These are phyloP conservation scores for Abrostola tripartita DNA, from an alignment of 2,888 invertebrate species.

Conservation along the genomic window DNA sequence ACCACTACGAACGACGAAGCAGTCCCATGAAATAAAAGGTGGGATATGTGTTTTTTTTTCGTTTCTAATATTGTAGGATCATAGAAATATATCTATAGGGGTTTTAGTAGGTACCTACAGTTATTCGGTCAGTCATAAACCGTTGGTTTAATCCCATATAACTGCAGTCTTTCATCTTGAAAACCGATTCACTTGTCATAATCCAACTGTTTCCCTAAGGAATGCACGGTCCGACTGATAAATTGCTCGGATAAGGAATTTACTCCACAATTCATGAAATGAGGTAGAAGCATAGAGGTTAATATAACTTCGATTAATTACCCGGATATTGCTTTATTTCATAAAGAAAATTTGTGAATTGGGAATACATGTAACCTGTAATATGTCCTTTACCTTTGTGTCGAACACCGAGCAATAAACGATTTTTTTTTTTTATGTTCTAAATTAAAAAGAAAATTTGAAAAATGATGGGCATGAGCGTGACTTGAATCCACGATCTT, in stretches of 20 bases:
- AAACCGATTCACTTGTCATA: conserved; percentile 13
- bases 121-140: not conserved
- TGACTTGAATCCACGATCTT: too few relatives aligned
- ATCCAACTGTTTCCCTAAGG: conserved; percentile 29
- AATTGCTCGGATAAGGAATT: conserved; percentile 34
- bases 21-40: too few relatives aligned
- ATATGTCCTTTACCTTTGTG: too few relatives aligned
- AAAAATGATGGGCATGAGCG: not conserved
- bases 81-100: too few relatives aligned
- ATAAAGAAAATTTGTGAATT: not conserved
- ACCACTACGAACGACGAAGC: too few relatives aligned
- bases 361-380: not conserved
- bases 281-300: conserved; percentile 15
- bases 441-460: not conserved
- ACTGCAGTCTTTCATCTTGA: conserved; percentile 1
- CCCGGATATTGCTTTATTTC: conserved; percentile 4
- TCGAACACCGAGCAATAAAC: too few relatives aligned
- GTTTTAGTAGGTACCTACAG: too few relatives aligned
- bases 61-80: too few relatives aligned
- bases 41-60: too few relatives aligned
- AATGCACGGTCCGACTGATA: conserved; percentile 28
- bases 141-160: too few relatives aligned
- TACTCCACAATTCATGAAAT: conserved; percentile 45
- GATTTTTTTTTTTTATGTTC: too few relatives aligned
- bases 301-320: conserved; percentile 21